phyloP scores from a whole-genome alignment of 2,888 invertebrate species.

The Protonemura montana region DNA sequence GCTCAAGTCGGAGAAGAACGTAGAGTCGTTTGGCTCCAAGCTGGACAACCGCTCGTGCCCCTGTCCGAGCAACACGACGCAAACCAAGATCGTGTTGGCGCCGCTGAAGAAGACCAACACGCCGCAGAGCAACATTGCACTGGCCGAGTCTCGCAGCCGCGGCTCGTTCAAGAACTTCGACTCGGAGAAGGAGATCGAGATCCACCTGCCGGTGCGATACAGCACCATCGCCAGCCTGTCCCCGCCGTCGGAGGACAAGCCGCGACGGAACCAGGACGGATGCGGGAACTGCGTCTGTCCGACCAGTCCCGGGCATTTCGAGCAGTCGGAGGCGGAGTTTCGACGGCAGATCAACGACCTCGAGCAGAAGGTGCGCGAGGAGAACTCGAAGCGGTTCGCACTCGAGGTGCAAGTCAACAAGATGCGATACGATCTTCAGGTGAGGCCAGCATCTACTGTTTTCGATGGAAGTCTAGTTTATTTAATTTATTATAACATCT shows the following conservation, averaged over 20 bases:
- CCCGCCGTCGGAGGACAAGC: no score
- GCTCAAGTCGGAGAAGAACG: not conserved
- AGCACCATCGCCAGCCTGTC: no score
- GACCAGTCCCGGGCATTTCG: not conserved
- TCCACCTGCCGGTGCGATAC: no score
- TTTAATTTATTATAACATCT: no score
- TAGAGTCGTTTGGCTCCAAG: not conserved
- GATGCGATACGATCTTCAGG: conserved; percentile 51
- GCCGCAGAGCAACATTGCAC: not conserved
- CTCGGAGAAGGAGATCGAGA: not conserved
- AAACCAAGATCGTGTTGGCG: no score
- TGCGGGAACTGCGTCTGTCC: not conserved
- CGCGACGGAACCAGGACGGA: no score
- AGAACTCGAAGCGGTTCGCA: conserved; percentile 48
- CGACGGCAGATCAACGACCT: conserved; percentile 49
- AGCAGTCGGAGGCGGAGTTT: not conserved
- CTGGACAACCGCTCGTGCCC: not conserved
- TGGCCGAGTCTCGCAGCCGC: not conserved
- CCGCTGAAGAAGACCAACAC: no score
- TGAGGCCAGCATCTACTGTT: conserved; percentile 42
- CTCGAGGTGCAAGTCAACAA: conserved; percentile 51
- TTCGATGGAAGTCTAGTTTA: not conserved
- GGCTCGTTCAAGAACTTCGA: not conserved
- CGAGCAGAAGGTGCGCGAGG: conserved; percentile 51
- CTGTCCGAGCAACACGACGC: not conserved